These are phyloP conservation scores for Tapirus indicus DNA, from an alignment of 2,797 vertebrate genomes.

Conservation along the genomic window DNA sequence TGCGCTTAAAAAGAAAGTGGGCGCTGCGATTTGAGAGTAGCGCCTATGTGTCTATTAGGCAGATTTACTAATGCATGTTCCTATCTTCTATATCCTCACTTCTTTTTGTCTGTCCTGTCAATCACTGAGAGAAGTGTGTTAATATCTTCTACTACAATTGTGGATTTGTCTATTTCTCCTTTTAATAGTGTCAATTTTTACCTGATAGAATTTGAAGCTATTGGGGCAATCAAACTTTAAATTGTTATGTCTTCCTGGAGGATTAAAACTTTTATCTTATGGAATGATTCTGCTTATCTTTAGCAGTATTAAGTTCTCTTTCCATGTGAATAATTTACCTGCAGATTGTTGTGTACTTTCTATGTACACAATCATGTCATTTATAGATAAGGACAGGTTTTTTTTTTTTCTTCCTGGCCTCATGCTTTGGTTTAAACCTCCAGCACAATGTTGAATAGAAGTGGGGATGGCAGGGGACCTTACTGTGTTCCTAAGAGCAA, in stretches of 20 bases:
- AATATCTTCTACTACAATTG: not conserved
- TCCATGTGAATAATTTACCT: not conserved
- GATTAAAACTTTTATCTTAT: not conserved
- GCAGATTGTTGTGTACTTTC: not conserved
- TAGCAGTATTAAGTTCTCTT: not conserved
- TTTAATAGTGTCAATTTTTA: not conserved
- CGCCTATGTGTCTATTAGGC: rapidly evolving
- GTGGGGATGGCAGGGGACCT: not conserved
- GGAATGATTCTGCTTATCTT: not conserved
- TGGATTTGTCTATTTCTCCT: not conserved
- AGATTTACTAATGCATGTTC: not conserved
- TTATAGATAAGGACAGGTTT: not conserved
- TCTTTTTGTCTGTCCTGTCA: not conserved
- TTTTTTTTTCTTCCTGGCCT: not conserved
- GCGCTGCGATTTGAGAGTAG: not conserved
- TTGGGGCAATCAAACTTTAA: not conserved
- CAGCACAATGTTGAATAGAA: not conserved
- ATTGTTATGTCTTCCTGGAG: not conserved
- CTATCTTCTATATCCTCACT: not conserved
- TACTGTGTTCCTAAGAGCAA: not conserved
- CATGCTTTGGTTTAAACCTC: not conserved
- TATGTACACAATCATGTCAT: not conserved
- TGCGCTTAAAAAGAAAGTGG: not conserved
- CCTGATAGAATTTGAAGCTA: not conserved
- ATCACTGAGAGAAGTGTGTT: not conserved